Base-by-base conservation (phyloP, 2,888 invertebrate species). In the Metallyticus violacea region DNA sequence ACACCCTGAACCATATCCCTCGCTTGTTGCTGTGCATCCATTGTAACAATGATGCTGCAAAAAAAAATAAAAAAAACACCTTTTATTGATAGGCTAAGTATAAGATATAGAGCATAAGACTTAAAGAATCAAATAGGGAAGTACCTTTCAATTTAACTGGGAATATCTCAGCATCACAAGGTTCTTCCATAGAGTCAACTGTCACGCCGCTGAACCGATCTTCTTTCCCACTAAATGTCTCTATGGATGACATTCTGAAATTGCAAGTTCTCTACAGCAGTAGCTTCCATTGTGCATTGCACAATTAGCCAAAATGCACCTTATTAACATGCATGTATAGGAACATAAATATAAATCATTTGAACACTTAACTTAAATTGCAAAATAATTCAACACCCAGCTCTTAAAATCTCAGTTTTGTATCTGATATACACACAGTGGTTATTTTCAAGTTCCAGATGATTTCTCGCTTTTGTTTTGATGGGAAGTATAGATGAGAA, bases 1-100 rank as follows among this genome's bases (percentile, higher is more conserved):
- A 92, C 0, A 98, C 95, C 90, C 94, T 95, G 90, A 97, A 97
- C 97, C 97, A 98, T 89, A 97, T 94, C 29, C 96, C 95, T 86
- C 96, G 93, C 89, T 93, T 94, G 15, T 94, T 93, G 85, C 94
- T 93, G 79, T 93, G 91, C 79, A 90, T 92, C 97, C 97, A 97
- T 89, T 92, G 92, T 77, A 92, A 91, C 62, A 97, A 90, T 0
- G 97, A 97, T 89, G 93, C 97, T 97, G 90, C 81, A 87, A 87
- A 85, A 79, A 6, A 40, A 26, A 29, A 86, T 88, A 87, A 7
- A 88, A 22, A 77, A 87, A 79, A 86, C 89, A 87, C 85, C 30
- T 76, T 30, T 9, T 15, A 22, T 9, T 25, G 15, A 15, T 25
- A 81, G 15, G 9, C 9, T 15, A 5, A 5, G 5, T 77, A 28